phyloP scores from a whole-genome alignment of 1,140 invertebrate genomes.

The Cydia amplana region DNA sequence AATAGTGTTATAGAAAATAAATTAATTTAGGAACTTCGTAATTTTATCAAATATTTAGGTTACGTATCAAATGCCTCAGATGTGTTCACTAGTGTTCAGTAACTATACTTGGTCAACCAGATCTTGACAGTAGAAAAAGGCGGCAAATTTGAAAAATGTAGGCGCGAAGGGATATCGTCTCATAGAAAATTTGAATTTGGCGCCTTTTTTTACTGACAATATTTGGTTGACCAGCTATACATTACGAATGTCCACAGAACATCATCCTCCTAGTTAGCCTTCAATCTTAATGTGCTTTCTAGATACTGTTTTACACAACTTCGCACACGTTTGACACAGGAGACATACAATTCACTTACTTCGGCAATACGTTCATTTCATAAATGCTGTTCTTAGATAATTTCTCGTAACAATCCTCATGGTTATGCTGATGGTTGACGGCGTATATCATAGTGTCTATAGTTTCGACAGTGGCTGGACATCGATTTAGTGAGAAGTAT shows the following conservation, averaged over 20 bases:
- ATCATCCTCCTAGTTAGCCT: not conserved
- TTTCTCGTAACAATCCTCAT: conserved; percentile 76
- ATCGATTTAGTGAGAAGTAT: conserved; percentile 76
- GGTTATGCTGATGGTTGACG: conserved; percentile 76
- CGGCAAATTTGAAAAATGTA: too few relatives aligned
- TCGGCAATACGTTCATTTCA: conserved; percentile 70
- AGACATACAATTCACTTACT: conserved; percentile 41
- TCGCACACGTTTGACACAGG: not conserved
- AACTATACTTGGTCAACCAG: too few relatives aligned
- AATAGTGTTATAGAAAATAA: conserved; percentile 31
- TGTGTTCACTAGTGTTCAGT: not conserved
- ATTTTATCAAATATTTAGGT: conserved; percentile 33
- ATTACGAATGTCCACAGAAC: not conserved
- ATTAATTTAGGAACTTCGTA: conserved; percentile 53
- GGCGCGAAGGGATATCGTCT: too few relatives aligned
- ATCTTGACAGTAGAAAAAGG: too few relatives aligned
- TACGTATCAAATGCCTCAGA: conserved; percentile 1
- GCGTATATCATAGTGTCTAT: conserved; percentile 76
- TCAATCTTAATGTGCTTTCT: not conserved
- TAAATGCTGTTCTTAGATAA: conserved; percentile 75
- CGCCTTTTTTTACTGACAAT: too few relatives aligned
- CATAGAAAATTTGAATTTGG: too few relatives aligned
- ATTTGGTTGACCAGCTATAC: too few relatives aligned
- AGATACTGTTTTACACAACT: not conserved
- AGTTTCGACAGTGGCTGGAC: conserved; percentile 76